Base-by-base conservation (phyloP, 1,140 invertebrate genomes). In the Cyrtorhinus lividipennis region DNA sequence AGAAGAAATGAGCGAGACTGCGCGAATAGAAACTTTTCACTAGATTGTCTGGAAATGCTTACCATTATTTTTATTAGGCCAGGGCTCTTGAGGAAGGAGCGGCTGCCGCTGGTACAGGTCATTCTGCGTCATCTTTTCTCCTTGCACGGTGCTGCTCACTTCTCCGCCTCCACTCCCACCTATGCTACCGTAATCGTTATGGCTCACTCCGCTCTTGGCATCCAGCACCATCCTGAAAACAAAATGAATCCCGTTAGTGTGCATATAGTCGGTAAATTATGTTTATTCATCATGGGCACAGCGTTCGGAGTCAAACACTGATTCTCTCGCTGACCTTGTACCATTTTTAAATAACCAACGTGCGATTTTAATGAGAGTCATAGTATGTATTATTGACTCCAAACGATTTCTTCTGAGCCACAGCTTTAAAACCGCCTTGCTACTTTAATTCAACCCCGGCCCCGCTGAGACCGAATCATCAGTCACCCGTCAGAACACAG, bases 151-250 rank as follows among this genome's bases (percentile, higher is more conserved):
- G 48, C 15, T 57, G n/a, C 24, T 22, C 22, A 25, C 64, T 22
- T 38, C 27, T 44, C 48, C 65, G 26, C 57, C 38, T n/a, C 59
- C 56, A 24, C 48, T 71, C 66, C 73, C 72, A 44, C 68, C 73
- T 26, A 78, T 77, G 70, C 77, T 79, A 69, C 77, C 78, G 75
- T 79, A 78, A 72, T 78, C 77, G 72, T 73, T 78, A 64, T 78
- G 77, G 66, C 76, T 66, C 69, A 71, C 74, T 65, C 72, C 74
- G 62, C 71, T 73, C 70, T 79, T 79, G 65, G 76, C 73, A 69
- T 79, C 78, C 71, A 78, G 74, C 73, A 79, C 77, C 78, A 79
- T 79, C 74, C 78, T 79, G 68, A 1, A 66, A 66, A 20, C 62
- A 38, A 38, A 38, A 38, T 38, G 30, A 5, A 38, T 15, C 5